Evolutionary conservation across 2,888 invertebrate genomes (phyloP).

Genomic region (Syritta pipiens): DNA sequence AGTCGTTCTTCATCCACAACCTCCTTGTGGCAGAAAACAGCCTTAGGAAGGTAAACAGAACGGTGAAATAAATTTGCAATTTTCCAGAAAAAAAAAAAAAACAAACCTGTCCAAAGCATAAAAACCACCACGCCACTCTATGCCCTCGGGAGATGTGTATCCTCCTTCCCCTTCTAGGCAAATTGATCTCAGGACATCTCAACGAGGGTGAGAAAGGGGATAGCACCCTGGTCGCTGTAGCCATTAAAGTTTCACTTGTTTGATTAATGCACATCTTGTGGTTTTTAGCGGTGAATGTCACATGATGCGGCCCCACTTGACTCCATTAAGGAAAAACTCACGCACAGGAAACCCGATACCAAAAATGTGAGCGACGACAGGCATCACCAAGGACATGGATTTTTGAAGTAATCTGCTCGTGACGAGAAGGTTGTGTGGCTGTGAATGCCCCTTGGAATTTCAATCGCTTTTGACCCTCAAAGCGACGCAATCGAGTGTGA

Average conservation of each 20-base stretch:
- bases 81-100: no score
- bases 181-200: no score
- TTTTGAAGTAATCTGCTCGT: constrained; percentile 12
- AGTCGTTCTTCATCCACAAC: no score
- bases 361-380: no score
- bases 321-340: not conserved
- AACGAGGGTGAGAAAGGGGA: no score
- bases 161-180: no score
- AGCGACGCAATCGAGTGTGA: not conserved
- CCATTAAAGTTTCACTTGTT: not conserved
- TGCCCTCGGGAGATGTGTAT: not conserved
- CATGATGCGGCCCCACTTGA: not conserved
- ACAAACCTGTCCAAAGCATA: no score
- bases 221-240: no score
- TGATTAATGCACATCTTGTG: constrained; percentile 17
- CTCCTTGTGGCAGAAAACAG: no score
- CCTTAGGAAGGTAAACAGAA: not conserved
- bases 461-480: constrained; percentile 20
- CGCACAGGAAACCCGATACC: not conserved
- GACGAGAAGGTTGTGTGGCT: not conserved
- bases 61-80: constrained; percentile 1
- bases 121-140: no score
- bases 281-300: not conserved
- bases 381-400: constrained; percentile 6
- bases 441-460: constrained; percentile 19